These are phyloP conservation scores for Stomatorhinus ivindoensis DNA, from an alignment of 2,113 vertebrate genomes.

Conservation along the genomic window DNA sequence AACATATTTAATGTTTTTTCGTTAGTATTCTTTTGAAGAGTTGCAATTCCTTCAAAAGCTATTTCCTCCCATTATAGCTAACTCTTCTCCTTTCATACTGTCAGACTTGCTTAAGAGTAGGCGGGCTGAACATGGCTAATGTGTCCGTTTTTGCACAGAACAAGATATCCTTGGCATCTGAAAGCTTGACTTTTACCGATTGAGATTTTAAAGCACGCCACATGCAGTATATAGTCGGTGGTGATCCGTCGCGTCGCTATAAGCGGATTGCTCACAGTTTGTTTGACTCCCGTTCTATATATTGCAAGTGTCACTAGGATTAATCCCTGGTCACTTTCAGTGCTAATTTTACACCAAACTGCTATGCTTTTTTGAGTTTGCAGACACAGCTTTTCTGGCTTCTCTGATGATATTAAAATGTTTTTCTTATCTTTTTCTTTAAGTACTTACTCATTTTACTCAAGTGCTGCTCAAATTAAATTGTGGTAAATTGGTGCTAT, in stretches of 20 bases:
- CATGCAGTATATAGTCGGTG: neutral
- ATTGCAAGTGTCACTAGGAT: neutral
- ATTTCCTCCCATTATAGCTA: neutral
- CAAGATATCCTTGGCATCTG: neutral
- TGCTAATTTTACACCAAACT: neutral
- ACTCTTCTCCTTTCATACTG: neutral
- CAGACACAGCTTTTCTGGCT: neutral
- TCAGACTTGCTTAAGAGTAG: neutral
- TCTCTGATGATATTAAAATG: neutral
- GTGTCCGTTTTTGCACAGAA: neutral
- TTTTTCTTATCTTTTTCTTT: neutral
- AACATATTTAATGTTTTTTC: neutral
- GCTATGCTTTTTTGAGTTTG: neutral
- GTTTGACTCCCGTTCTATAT: neutral
- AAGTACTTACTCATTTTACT: neutral
- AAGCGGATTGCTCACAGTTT: neutral
- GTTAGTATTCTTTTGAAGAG: neutral
- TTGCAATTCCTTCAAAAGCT: neutral
- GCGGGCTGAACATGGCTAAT: neutral
- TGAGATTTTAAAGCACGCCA: neutral
- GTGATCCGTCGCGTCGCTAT: neutral
- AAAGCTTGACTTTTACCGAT: neutral
- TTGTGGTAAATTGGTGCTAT: neutral
- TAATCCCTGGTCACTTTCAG: neutral
- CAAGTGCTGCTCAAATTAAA: neutral